A percentile compares a stretch with the other conserved stretches of the same genome.
Conservation (phyloP, 1,140 invertebrate species). For the Hycleus cichorii region DNA sequence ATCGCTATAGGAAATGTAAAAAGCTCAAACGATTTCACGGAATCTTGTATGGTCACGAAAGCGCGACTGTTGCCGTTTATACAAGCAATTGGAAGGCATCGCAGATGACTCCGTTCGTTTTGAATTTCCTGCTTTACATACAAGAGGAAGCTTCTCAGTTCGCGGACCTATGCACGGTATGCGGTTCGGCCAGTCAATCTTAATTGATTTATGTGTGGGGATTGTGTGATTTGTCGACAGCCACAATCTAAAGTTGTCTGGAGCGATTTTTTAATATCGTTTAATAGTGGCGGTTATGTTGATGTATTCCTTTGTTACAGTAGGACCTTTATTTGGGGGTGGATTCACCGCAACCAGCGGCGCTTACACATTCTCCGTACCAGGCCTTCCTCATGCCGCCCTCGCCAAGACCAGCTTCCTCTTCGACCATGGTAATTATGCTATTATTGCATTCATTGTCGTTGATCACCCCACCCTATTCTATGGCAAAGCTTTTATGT, state of each 20-base stretch:
- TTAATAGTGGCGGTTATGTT: slow-evolving; percentile 8
- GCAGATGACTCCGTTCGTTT: slow-evolving; percentile 2
- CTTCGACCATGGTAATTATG: slow-evolving; percentile 39
- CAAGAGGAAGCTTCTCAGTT: slow-evolving; percentile 22
- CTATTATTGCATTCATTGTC: slow-evolving; percentile 14
- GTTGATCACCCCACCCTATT: slow-evolving; percentile 2
- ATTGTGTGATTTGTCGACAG: slow-evolving; percentile 37
- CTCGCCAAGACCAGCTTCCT: slow-evolving; percentile 38
- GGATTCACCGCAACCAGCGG: slow-evolving; percentile 32
- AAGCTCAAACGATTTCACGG: slow-evolving; percentile 38
- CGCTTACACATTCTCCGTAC: slow-evolving; percentile 37
- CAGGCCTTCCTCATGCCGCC: slow-evolving; percentile 35
- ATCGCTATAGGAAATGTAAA: slow-evolving; percentile 29
- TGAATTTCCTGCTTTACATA: slow-evolving; percentile 29
- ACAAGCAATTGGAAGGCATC: neutral
- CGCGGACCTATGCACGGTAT: slow-evolving; percentile 1
- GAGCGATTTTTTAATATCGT: slow-evolving; percentile 6
- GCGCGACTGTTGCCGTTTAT: slow-evolving; percentile 8
- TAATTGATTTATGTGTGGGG: slow-evolving; percentile 37
- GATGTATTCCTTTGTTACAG: slow-evolving; percentile 34
- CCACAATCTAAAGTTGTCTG: slow-evolving; percentile 1
- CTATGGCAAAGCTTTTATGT: slow-evolving; percentile 19
- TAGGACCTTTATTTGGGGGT: slow-evolving; percentile 38
- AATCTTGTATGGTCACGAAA: slow-evolving; percentile 38
- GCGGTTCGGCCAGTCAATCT: slow-evolving; percentile 2